Percentiles rank a stretch among this genome's conserved stretches.
Evolutionary conservation across 2,797 vertebrate species (phyloP).

Genomic region (Clarias pachynema): DNA sequence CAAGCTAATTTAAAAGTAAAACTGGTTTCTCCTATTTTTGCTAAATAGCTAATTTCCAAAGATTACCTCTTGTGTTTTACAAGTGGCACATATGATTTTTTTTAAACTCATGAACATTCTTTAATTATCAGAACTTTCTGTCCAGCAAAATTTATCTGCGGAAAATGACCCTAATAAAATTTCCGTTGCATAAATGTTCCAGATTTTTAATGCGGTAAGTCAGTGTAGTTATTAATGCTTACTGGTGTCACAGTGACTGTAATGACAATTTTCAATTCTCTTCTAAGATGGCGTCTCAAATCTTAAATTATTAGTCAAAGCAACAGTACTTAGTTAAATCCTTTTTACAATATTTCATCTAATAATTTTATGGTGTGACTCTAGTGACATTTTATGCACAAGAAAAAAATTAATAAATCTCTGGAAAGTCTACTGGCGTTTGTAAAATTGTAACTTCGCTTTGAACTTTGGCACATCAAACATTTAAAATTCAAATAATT

Average conservation of each 20-base stretch:
- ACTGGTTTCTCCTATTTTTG: not conserved
- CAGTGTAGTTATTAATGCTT: not conserved
- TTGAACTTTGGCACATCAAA: not conserved
- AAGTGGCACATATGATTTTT: not conserved
- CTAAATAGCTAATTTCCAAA: not conserved
- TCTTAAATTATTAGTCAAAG: no score
- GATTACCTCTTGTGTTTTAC: not conserved
- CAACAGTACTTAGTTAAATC: not conserved
- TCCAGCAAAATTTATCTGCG: not conserved
- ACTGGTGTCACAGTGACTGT: not conserved
- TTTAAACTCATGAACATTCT: not conserved
- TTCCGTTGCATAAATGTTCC: not conserved
- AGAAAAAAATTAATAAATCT: no score
- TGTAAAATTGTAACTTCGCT: not conserved
- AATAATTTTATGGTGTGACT: not conserved
- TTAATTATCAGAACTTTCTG: not conserved
- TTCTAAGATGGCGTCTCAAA: not conserved
- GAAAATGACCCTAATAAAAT: not conserved
- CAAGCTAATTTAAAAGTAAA: not conserved
- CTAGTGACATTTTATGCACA: not conserved
- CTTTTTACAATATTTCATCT: not conserved
- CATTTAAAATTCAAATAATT: not conserved
- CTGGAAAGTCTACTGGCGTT: not conserved
- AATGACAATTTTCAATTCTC: not conserved
- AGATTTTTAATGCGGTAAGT: not conserved